Evolutionary conservation across 2,113 vertebrate species (phyloP).

Genomic region (Pycnonotus jocosus): DNA sequence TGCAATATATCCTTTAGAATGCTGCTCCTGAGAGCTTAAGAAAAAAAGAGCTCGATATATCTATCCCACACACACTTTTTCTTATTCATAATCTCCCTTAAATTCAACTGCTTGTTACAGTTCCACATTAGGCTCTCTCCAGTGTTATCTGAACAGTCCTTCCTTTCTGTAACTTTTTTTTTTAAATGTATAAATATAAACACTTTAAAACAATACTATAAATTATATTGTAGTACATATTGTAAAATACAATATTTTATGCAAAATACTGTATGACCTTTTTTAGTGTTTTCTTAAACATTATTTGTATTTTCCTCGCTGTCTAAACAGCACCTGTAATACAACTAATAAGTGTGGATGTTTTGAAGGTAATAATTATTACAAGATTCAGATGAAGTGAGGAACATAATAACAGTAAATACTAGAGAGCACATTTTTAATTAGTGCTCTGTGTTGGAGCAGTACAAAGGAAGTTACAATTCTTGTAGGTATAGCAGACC

Average conservation of each 20-base stretch:
- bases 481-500: neutral
- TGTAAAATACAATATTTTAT: neutral
- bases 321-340: neutral
- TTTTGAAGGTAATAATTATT: neutral
- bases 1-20: slow-evolving; percentile 14
- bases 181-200: neutral
- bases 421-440: neutral
- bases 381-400: neutral
- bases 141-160: neutral
- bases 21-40: neutral
- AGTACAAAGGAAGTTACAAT: neutral
- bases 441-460: neutral
- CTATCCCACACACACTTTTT: neutral
- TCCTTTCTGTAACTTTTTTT: neutral
- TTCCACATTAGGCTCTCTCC: neutral
- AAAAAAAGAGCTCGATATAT: neutral
- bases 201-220: neutral
- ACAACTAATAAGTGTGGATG: neutral
- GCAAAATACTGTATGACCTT: neutral
- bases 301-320: neutral
- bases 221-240: neutral
- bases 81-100: neutral
- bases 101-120: neutral
- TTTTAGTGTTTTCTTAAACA: neutral
- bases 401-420: neutral